A percentile compares a stretch with the other conserved stretches of the same genome.
These are phyloP conservation scores for Polylopha cassiicola DNA, from an alignment of 2,888 invertebrate genomes.

Conservation along the genomic window DNA sequence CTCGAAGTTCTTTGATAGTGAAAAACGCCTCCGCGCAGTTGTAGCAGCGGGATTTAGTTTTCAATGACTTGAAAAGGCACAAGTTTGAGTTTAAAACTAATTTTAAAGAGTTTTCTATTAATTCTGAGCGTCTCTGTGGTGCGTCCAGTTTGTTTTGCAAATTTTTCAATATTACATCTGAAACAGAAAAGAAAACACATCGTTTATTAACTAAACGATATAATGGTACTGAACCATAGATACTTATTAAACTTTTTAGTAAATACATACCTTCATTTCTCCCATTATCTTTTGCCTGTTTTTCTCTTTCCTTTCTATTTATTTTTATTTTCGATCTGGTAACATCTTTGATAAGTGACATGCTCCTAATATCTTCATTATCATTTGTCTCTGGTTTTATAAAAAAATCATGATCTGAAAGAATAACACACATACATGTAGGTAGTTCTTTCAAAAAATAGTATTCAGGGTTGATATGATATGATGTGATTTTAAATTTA, in stretches of 20 bases:
- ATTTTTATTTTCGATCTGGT: background rate
- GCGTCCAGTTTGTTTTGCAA: too few species aligned
- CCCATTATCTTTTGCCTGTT: too few species aligned
- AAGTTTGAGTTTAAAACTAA: conserved; percentile 18
- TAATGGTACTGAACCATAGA: too few species aligned
- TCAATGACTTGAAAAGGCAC: conserved; percentile 17
- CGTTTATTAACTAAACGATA: too few species aligned
- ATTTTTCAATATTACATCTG: too few species aligned
- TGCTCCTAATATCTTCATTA: background rate
- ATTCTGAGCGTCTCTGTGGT: conserved; percentile 4
- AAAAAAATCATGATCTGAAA: conserved; percentile 9
- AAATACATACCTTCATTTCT: too few species aligned
- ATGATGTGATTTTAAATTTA: too few species aligned
- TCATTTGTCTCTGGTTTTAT: background rate
- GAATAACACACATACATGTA: too few species aligned
- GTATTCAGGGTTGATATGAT: too few species aligned
- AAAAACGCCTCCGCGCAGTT: conserved; percentile 13
- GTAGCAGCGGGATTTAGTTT: conserved; percentile 16
- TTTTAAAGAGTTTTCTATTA: conserved; percentile 14
- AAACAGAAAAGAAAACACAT: background rate
- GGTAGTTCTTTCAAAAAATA: too few species aligned
- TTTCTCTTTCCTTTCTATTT: background rate
- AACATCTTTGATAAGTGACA: background rate
- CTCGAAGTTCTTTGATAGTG: conserved; percentile 7
- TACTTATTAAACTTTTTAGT: too few species aligned